These are phyloP conservation scores for Tangara arthus DNA, from an alignment of 2,797 vertebrate genomes.

Conservation along the genomic window DNA sequence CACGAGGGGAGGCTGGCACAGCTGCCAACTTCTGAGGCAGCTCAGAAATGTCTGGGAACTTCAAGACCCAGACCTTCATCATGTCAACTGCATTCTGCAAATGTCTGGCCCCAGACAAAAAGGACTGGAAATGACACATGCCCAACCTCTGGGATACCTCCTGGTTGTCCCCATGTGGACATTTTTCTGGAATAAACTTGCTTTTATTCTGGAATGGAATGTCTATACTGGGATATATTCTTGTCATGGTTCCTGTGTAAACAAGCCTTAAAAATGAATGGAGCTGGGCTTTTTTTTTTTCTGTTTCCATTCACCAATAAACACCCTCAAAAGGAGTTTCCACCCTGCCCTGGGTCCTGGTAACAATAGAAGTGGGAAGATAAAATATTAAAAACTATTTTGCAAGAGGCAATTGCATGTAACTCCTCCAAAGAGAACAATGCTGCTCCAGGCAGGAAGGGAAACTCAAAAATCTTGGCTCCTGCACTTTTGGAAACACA, in stretches of 20 bases:
- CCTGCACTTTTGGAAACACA: not conserved
- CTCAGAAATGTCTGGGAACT: not conserved
- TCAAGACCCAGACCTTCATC: slow-evolving; percentile 4
- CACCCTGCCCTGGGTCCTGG: slow-evolving; percentile 6
- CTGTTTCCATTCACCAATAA: slow-evolving; percentile 59
- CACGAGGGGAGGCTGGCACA: not conserved
- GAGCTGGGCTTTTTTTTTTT: slow-evolving; percentile 18
- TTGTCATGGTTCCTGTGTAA: slow-evolving; percentile 39
- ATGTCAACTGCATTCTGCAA: slow-evolving; percentile 14
- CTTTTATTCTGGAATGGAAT: slow-evolving; percentile 41
- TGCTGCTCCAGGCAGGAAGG: slow-evolving; percentile 55
- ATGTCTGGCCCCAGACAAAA: slow-evolving; percentile 2
- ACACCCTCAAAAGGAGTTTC: slow-evolving; percentile 41
- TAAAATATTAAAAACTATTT: slow-evolving; percentile 45
- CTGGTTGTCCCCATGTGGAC: not conserved
- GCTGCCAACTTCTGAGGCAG: not conserved
- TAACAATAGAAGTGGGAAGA: slow-evolving; percentile 56
- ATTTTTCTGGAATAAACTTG: slow-evolving; percentile 19
- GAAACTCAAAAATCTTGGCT: slow-evolving; percentile 37
- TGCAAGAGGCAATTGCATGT: slow-evolving; percentile 45
- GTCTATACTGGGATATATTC: slow-evolving; percentile 27
- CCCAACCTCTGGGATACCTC: not conserved
- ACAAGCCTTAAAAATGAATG: slow-evolving; percentile 52
- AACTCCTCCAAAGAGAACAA: slow-evolving; percentile 42
- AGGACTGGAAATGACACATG: not conserved